A percentile compares a stretch with the other conserved stretches of the same genome.
Conservation (phyloP, 2,113 vertebrate genomes). For the Dicerorhinus sumatrensis region DNA sequence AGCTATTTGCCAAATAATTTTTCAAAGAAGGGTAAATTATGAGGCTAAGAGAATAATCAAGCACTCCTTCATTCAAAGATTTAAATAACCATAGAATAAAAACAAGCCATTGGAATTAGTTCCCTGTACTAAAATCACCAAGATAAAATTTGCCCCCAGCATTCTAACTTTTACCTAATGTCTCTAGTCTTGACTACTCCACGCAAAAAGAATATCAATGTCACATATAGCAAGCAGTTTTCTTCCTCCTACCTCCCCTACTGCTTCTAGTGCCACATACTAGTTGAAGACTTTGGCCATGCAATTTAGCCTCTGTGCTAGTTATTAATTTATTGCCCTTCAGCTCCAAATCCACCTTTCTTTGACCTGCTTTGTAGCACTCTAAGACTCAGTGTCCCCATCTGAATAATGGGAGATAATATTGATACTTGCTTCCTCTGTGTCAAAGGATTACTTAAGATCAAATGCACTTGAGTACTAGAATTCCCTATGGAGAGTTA, state of each 20-base stretch:
- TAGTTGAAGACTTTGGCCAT: neutral
- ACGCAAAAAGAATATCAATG: neutral
- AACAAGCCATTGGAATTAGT: neutral
- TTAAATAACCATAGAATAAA: neutral
- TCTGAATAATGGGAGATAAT: neutral
- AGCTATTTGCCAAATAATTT: neutral
- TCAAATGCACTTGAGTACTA: accelerated
- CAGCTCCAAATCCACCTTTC: neutral
- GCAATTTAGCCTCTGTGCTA: neutral
- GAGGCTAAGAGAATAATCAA: neutral
- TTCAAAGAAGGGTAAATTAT: neutral
- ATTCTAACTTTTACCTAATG: neutral
- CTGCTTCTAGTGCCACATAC: accelerated
- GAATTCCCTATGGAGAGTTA: neutral
- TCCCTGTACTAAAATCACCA: neutral
- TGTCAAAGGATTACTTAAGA: neutral
- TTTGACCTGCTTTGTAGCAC: neutral
- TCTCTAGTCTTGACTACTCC: neutral
- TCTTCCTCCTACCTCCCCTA: accelerated
- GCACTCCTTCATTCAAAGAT: neutral
- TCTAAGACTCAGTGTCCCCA: neutral
- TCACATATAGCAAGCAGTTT: accelerated
- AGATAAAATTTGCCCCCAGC: neutral
- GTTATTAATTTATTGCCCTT: accelerated
- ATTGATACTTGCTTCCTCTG: neutral